These are phyloP conservation scores for Diorhabda carinulata DNA, from an alignment of 1,140 invertebrate species.

Conservation along the genomic window DNA sequence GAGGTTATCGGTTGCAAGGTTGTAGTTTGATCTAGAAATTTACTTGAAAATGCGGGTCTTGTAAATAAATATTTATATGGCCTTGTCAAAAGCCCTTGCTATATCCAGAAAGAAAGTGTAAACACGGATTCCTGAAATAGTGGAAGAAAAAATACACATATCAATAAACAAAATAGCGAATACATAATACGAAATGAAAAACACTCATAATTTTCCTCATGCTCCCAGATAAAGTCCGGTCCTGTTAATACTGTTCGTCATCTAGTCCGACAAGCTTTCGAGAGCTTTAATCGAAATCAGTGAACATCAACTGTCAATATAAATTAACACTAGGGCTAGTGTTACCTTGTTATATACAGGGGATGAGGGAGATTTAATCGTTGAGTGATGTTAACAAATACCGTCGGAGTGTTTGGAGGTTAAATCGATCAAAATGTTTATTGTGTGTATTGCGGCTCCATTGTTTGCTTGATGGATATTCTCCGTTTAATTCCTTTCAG, in stretches of 20 bases:
- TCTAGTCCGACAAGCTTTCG: not conserved
- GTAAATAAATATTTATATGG: too few species aligned
- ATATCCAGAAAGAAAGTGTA: too few species aligned
- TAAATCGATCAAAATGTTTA: not conserved
- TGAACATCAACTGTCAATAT: not conserved
- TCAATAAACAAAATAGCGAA: too few species aligned
- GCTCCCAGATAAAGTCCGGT: not conserved
- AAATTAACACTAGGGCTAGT: constrained; percentile 1
- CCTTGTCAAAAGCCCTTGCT: too few species aligned
- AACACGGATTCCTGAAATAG: too few species aligned
- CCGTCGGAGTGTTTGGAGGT: not conserved
- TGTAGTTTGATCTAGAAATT: too few species aligned
- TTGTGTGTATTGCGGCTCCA: not conserved
- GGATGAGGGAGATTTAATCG: not conserved
- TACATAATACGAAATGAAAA: too few species aligned
- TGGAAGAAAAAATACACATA: too few species aligned
- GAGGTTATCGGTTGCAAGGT: too few species aligned
- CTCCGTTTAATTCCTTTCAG: not conserved
- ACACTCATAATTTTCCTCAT: not conserved
- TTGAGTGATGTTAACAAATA: not conserved
- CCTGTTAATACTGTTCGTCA: not conserved
- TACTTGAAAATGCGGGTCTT: too few species aligned
- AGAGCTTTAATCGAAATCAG: constrained; percentile 2
- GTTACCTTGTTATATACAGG: constrained; percentile 2
- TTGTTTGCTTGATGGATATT: constrained; percentile 2